These are phyloP conservation scores for Chrysocyon brachyurus DNA, from an alignment of 2,797 vertebrate species.

Conservation along the genomic window DNA sequence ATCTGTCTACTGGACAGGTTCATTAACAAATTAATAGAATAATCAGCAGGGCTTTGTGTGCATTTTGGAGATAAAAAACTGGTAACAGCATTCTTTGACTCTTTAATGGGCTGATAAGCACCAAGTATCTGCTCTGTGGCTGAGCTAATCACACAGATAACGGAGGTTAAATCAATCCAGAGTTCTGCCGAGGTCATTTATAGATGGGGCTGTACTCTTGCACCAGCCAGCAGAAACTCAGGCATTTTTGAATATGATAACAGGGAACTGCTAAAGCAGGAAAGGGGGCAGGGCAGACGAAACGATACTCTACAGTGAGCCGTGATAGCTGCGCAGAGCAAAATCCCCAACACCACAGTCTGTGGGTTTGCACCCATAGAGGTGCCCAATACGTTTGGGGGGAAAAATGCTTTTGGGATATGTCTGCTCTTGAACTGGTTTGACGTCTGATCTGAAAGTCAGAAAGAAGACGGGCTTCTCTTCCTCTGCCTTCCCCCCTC, in stretches of 20 bases:
- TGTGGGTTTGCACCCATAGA: background rate
- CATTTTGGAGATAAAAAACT: constrained; percentile 91
- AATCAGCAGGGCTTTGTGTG: constrained; percentile 92
- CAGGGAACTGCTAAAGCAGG: constrained; percentile 56
- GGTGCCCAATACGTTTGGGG: background rate
- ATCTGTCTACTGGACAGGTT: constrained; percentile 89
- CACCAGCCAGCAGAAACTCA: constrained; percentile 59
- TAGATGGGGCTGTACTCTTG: constrained; percentile 56
- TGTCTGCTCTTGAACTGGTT: background rate
- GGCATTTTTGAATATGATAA: constrained; percentile 61
- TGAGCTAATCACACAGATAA: constrained; percentile 90
- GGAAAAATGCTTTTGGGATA: background rate
- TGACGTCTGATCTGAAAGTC: background rate
- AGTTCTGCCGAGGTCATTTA: constrained; percentile 80
- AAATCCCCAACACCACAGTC: background rate
- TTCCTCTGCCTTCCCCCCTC: background rate
- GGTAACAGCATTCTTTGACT: constrained; percentile 90
- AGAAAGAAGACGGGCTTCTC: background rate
- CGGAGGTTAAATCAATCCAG: constrained; percentile 88
- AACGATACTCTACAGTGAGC: rapidly evolving
- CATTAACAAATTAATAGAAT: constrained; percentile 93
- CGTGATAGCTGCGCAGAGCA: rapidly evolving
- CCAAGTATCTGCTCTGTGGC: constrained; percentile 87
- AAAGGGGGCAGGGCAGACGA: background rate
- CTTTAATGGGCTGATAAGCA: constrained; percentile 91